Conservation (phyloP, 2,888 invertebrate genomes). For the Pammene fasciana region DNA sequence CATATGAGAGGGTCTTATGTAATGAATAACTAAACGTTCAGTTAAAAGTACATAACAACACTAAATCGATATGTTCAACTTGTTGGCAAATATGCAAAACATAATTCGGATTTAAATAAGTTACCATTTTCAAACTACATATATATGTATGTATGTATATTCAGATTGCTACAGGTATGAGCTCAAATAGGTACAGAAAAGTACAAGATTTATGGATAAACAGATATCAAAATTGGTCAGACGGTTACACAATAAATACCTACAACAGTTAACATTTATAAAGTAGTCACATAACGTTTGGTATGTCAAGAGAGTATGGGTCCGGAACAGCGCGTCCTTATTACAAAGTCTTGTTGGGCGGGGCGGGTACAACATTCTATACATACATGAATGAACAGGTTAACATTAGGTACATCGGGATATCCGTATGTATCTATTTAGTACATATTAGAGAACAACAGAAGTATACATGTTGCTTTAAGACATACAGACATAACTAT, state of each 20-base stretch:
- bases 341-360: conserved; percentile 9
- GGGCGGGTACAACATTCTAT: conserved; percentile 2
- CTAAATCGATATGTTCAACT: conserved; percentile 6
- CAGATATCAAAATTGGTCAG: conserved; percentile 56
- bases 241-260: conserved; percentile 48
- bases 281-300: conserved; percentile 32
- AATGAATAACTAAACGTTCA: not conserved
- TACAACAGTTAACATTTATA: conserved; percentile 41
- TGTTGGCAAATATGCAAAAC: conserved; percentile 14
- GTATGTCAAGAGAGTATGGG: conserved; percentile 16
- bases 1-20: no score
- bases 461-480: conserved; percentile 1
- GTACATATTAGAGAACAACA: not conserved
- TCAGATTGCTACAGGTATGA: conserved; percentile 19
- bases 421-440: no score
- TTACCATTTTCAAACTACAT: not conserved
- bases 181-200: conserved; percentile 10
- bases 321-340: not conserved
- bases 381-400: not conserved
- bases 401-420: not conserved
- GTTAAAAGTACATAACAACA: not conserved
- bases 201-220: conserved; percentile 43
- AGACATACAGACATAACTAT: conserved; percentile 3
- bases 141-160: no score
- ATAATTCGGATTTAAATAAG: not conserved